phyloP scores from a whole-genome alignment of 2,888 invertebrate genomes.

The Mongoloraphidia duomilia region DNA sequence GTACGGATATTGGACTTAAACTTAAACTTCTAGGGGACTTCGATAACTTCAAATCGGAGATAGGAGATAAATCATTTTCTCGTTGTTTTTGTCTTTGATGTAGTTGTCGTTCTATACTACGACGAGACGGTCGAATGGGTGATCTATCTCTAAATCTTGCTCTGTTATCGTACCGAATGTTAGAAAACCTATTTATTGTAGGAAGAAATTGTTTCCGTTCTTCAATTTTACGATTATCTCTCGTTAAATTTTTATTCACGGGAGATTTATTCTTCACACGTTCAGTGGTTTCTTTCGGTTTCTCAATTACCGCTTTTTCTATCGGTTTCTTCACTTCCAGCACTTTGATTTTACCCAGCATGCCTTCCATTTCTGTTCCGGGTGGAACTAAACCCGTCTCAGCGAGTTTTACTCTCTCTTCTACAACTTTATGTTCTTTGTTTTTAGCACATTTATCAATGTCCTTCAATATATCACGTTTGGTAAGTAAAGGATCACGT shows the following conservation, averaged over 20 bases:
- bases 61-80: slow-evolving; percentile 7
- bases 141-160: no score
- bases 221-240: neutral
- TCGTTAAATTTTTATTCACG: neutral
- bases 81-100: slow-evolving; percentile 5
- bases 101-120: neutral
- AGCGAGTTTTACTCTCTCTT: slow-evolving; percentile 27
- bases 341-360: slow-evolving; percentile 5
- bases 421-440: slow-evolving; percentile 27
- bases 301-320: slow-evolving; percentile 1
- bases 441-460: slow-evolving; percentile 28
- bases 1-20: slow-evolving; percentile 6
- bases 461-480: slow-evolving; percentile 28
- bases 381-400: slow-evolving; percentile 32
- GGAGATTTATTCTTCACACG: neutral
- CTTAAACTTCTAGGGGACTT: slow-evolving; percentile 2
- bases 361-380: slow-evolving; percentile 29
- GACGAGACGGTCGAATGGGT: neutral
- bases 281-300: slow-evolving; percentile 4
- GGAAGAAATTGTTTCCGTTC: neutral
- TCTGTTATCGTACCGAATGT: neutral
- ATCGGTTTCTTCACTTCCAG: slow-evolving; percentile 6
- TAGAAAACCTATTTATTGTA: neutral
- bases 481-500: slow-evolving; percentile 30
- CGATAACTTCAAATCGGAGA: slow-evolving; percentile 6